These are phyloP conservation scores for Dolomedes plantarius DNA, from an alignment of 2,888 invertebrate species.

Conservation along the genomic window DNA sequence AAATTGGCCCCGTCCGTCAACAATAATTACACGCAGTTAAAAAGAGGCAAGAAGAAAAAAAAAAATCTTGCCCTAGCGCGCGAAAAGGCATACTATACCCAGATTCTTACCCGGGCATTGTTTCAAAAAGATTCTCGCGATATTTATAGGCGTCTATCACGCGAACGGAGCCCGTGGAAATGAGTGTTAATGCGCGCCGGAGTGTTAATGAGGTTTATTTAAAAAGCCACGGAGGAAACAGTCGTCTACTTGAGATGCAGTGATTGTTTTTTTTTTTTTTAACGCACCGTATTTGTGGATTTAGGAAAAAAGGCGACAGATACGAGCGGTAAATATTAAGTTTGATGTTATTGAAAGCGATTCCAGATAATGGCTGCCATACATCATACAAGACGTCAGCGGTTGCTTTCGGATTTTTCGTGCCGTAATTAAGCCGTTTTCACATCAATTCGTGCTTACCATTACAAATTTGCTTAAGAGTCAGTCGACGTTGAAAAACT, in stretches of 20 bases:
- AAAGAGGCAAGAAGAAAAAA: slow-evolving; percentile 39
- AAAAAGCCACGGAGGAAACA: slow-evolving; percentile 13
- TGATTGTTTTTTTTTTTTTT: background rate
- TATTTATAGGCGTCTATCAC: slow-evolving; percentile 63
- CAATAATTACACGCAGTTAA: slow-evolving; percentile 71
- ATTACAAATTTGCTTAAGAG: no score
- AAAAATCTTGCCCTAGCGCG: slow-evolving; percentile 17
- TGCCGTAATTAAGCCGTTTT: no score
- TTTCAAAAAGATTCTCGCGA: slow-evolving; percentile 38
- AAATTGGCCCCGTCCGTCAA: slow-evolving; percentile 71
- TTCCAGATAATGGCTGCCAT: no score
- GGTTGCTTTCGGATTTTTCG: no score
- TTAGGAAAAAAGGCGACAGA: background rate
- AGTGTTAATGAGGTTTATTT: background rate
- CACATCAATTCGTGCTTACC: no score
- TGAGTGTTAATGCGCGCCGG: background rate
- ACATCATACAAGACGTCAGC: no score
- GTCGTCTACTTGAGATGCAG: slow-evolving; percentile 11
- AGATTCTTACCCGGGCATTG: slow-evolving; percentile 33
- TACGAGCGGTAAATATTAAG: background rate
- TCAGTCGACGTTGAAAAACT: no score
- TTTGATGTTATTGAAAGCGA: background rate
- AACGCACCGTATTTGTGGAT: background rate
- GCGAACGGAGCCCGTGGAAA: slow-evolving; percentile 17
- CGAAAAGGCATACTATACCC: background rate